Evolutionary conservation across 2,888 invertebrate genomes (phyloP), one percentile per base, ranked within the genome.

Genomic region (Scelioninae gen. 1): DNA sequence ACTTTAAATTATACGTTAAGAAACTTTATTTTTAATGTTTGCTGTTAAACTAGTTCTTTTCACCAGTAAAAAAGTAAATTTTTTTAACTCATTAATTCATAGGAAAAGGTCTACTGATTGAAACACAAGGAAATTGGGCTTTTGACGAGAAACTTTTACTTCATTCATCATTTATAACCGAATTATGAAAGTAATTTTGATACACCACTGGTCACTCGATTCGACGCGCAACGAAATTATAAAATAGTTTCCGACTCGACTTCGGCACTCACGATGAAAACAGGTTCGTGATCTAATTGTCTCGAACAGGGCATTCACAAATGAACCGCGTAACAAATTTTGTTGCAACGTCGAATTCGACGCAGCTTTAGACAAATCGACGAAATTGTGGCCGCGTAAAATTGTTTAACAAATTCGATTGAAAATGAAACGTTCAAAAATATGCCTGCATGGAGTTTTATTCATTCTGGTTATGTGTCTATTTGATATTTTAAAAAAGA

Each of bases 321-420:
- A 66, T 76, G 75, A 66, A 76, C 58, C 51, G 66, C 58, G 66
- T 76, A 76, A 66, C 66, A 40, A 47, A 66, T 58, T 76, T 76
- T 58, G 66, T 43, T 23, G 55, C 8, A 4, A 5, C 47, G 58
- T 31, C 34, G 7, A 34, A 16, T 60, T 60, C n/a, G n/a, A 38
- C 43, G 34, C 49, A 40, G 55, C 63, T 74, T 62, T 55, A n/a
- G 23, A 55, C 32, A n/a, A 63, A 29, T 56, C 23, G 60, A 9
- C 23, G 15, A 49, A 53, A 56, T 55, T 76, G 63, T 34, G 65
- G 47, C 40, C 31, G 45, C 8, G 49, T 34, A 11, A 76, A 76
- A 76, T 76, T 66, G 47, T 66, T 76, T 66, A 66, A 47, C 51
- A 66, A 76, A 76, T 66, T 66, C 11, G 63, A 63, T 74, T 63